A percentile compares a stretch with the other conserved stretches of the same genome.
Conservation (phyloP, 2,888 invertebrate species). For the Globia sparganii region DNA sequence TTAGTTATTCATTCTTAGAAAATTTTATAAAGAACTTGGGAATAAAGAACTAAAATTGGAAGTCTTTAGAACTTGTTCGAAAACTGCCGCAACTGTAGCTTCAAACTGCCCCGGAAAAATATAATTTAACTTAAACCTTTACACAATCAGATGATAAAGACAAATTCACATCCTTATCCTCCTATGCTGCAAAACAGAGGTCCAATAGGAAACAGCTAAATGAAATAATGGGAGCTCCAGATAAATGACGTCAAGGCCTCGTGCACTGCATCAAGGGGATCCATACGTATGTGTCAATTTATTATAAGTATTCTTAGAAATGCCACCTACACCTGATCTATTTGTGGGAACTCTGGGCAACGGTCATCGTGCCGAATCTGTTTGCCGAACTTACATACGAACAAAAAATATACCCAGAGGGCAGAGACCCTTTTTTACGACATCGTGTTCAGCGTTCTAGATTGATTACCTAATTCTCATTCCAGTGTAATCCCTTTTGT, state of each 20-base stretch:
- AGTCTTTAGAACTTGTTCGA: neutral
- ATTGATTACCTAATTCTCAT: slow-evolving; percentile 32
- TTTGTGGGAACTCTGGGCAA: slow-evolving; percentile 80
- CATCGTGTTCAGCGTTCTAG: slow-evolving; percentile 7
- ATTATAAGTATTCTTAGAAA: slow-evolving; percentile 83
- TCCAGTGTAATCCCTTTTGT: slow-evolving; percentile 12
- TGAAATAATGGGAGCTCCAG: slow-evolving; percentile 66
- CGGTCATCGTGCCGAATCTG: slow-evolving; percentile 81
- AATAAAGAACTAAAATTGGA: neutral
- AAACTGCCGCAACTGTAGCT: neutral
- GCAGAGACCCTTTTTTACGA: slow-evolving; percentile 47
- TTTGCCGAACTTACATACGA: slow-evolving; percentile 64
- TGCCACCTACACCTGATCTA: slow-evolving; percentile 85
- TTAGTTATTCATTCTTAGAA: slow-evolving; percentile 1
- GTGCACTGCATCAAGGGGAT: slow-evolving; percentile 64
- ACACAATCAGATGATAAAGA: slow-evolving; percentile 20
- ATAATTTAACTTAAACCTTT: neutral
- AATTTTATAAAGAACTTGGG: neutral
- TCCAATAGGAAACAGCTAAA: slow-evolving; percentile 61
- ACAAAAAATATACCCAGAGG: slow-evolving; percentile 47
- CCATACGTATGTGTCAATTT: slow-evolving; percentile 69
- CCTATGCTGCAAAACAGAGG: slow-evolving; percentile 45
- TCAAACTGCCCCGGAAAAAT: neutral
- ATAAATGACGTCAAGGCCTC: slow-evolving; percentile 69
- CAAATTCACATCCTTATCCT: slow-evolving; percentile 27